Base-by-base conservation (phyloP, 2,113 vertebrate species). In the Collichthys lucidus region DNA sequence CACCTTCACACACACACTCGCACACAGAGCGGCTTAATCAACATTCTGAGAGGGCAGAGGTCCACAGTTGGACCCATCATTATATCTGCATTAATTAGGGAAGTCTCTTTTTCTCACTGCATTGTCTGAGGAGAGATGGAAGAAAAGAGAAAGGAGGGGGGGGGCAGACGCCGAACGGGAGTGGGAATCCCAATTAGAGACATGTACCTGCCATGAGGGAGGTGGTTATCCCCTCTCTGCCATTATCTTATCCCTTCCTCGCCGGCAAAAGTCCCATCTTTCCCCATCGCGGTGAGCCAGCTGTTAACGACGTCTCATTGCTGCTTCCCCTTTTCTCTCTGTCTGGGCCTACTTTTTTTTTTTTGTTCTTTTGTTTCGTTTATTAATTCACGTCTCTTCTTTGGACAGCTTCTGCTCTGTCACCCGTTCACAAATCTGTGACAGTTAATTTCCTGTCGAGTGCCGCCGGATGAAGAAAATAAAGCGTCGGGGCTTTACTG, bases 71-170 rank as follows among this genome's bases (percentile, higher is more conserved):
- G 90, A 92, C 84, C 84, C 84, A 86, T 91, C 91, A 92, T 93
- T 92, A 93, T 90, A 89, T 66, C 87, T 89, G 88, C 90, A 86
- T 92, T 92, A 87, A 92, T 92, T 92, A 89, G 84, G 73, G 80
- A 80, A 75, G 61, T 14, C 17, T 76, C 72, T 35, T 85, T 77
- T 87, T 85, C 85, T 84, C 78, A 52, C 79, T 76, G 74, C 69
- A 83, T 82, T 88, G 79, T 90, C 70, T 85, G 77, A 77, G 50
- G 70, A 40, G 53, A 16, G 70, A 84, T 66, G 57, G 83, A 66
- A 75, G 65, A 14, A 47, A 50, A 61, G 40, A 52, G 26, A 44
- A n/a, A 47, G 31, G 31, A 31, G 0, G 31, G 44, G 14, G 17
- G 17, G n/a, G 72, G 55, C 44, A 11, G 67, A 26, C 24, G 29